These are phyloP conservation scores for Pilophorus perplexus DNA, from an alignment of 2,888 invertebrate species.

Conservation along the genomic window DNA sequence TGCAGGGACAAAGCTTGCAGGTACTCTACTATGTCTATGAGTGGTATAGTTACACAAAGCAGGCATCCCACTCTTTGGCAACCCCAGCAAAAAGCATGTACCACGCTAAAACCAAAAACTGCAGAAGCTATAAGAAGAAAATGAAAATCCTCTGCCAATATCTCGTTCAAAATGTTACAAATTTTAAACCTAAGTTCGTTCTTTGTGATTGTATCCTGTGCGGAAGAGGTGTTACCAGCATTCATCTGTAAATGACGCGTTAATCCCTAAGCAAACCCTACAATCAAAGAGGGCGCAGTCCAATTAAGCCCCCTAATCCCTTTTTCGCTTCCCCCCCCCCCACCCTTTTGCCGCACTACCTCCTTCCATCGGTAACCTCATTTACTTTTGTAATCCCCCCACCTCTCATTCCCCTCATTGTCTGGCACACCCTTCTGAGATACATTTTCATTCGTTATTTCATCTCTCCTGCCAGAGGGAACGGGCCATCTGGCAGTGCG, in stretches of 20 bases:
- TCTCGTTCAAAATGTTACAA: too few species aligned
- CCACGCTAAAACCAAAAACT: too few species aligned
- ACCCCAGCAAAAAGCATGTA: too few species aligned
- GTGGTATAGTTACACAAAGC: too few species aligned
- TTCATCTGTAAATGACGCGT: slow-evolving; percentile 44
- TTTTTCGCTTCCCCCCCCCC: not conserved
- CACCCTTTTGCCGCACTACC: not conserved
- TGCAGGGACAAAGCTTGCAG: too few species aligned
- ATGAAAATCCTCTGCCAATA: too few species aligned
- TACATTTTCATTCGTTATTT: slow-evolving; percentile 35
- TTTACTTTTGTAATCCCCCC: slow-evolving; percentile 27
- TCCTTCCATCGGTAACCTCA: slow-evolving; percentile 27
- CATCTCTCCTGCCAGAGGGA: slow-evolving; percentile 20
- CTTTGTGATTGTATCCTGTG: not conserved
- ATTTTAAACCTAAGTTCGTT: too few species aligned
- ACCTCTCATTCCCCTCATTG: slow-evolving; percentile 8
- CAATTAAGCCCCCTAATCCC: slow-evolving; percentile 33
- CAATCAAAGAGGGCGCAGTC: slow-evolving; percentile 43
- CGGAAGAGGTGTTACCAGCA: slow-evolving; percentile 24
- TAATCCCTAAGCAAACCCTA: slow-evolving; percentile 44
- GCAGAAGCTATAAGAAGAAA: too few species aligned
- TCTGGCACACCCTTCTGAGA: slow-evolving; percentile 26
- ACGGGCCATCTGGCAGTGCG: slow-evolving; percentile 11
- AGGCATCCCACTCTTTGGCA: too few species aligned
- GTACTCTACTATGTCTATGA: too few species aligned